phyloP scores from a whole-genome alignment of 92 coral and sea anemone species.

The Heteractis magnifica region DNA sequence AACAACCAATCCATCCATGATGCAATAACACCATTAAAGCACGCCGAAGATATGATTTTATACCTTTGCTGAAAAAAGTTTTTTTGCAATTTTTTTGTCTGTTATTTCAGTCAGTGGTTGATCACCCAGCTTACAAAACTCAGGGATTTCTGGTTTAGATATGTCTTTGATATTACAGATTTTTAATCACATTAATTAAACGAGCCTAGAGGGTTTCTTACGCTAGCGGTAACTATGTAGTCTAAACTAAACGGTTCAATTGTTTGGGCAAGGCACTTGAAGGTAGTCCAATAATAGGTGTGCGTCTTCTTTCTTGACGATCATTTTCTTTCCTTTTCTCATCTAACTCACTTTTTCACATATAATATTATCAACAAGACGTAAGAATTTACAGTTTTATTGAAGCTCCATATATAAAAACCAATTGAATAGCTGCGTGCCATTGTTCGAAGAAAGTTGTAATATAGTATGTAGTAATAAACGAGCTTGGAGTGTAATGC shows the following conservation, averaged over 20 bases:
- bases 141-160: neutral
- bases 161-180: too few species aligned
- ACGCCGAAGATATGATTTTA: too few species aligned
- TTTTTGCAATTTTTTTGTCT: too few species aligned
- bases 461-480: neutral
- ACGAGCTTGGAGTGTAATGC: neutral
- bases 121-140: neutral
- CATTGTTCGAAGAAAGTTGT: neutral
- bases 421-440: neutral
- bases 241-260: too few species aligned
- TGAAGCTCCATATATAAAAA: neutral
- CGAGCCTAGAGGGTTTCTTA: neutral
- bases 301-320: too few species aligned
- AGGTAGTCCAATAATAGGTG: too few species aligned
- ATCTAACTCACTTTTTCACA: neutral
- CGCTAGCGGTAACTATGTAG: neutral
- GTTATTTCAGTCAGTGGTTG: too few species aligned
- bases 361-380: too few species aligned
- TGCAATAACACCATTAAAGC: neutral
- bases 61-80: too few species aligned
- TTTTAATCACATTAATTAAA: too few species aligned
- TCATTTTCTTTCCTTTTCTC: neutral
- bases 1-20: neutral
- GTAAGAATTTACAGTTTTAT: too few species aligned
- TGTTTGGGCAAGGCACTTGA: too few species aligned